These are phyloP conservation scores for Carposina sasakii DNA, from an alignment of 1,140 invertebrate species.

Conservation along the genomic window DNA sequence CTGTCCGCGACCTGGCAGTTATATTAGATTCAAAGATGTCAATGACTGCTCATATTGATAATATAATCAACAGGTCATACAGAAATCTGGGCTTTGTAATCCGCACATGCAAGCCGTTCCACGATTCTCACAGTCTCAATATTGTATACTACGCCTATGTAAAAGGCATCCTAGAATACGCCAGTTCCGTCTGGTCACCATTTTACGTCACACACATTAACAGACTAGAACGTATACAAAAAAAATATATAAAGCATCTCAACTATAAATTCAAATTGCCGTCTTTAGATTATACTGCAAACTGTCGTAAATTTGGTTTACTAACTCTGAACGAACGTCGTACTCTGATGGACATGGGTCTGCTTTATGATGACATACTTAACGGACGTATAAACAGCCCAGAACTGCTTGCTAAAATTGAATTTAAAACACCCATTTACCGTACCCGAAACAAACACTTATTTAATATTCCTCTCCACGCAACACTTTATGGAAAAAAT, in stretches of 20 bases:
- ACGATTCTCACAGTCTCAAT: neutral
- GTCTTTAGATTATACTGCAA: neutral
- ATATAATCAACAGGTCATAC: neutral
- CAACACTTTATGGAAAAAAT: neutral
- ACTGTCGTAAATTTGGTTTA: neutral
- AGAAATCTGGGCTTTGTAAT: neutral
- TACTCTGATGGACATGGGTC: slow-evolving; percentile 2
- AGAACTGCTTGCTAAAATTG: neutral
- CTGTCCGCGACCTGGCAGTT: slow-evolving; percentile 8
- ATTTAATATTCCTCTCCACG: neutral
- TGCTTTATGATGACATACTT: slow-evolving; percentile 2
- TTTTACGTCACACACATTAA: neutral
- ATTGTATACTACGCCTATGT: neutral
- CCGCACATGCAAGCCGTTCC: neutral
- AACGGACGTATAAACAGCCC: slow-evolving; percentile 3
- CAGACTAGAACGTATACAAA: slow-evolving; percentile 3
- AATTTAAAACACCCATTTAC: neutral
- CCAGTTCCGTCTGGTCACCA: slow-evolving; percentile 2
- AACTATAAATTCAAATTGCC: slow-evolving; percentile 3
- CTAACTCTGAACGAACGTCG: neutral
- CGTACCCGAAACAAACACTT: neutral
- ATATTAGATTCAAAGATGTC: slow-evolving; percentile 5
- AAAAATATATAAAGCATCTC: neutral
- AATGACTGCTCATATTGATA: neutral
- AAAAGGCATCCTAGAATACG: neutral